Evolutionary conservation across 1,140 invertebrate genomes (phyloP).

Genomic region (Aphaenogaster rudis): DNA sequence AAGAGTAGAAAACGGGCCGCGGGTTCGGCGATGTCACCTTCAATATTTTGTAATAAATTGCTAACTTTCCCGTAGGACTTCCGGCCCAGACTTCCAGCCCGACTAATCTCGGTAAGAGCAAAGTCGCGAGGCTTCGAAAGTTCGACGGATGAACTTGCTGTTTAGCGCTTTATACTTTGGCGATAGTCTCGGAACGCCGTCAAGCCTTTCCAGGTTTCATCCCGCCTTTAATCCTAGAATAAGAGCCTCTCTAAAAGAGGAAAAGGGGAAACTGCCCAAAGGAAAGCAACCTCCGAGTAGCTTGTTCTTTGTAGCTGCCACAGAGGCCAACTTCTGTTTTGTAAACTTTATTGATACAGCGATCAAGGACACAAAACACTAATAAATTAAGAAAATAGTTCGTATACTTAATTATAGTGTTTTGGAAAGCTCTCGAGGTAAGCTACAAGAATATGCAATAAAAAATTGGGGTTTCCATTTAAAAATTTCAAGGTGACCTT

Average conservation of each 20-base stretch:
- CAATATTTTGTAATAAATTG: constrained; percentile 79
- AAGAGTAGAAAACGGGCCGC: not conserved
- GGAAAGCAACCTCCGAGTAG: not conserved
- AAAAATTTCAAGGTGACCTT: too few relatives aligned
- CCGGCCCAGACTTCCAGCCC: not conserved
- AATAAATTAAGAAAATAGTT: not conserved
- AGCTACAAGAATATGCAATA: too few relatives aligned
- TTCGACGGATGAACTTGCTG: constrained; percentile 71
- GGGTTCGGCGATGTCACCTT: constrained; percentile 51
- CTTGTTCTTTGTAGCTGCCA: constrained; percentile 8
- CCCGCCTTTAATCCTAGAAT: constrained; percentile 61
- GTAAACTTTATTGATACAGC: constrained; percentile 15
- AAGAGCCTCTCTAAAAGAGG: constrained; percentile 24
- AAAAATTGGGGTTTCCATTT: too few relatives aligned
- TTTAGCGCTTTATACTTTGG: constrained; percentile 75
- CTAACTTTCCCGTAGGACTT: constrained; percentile 66
- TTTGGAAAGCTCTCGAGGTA: too few relatives aligned
- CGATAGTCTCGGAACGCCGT: constrained; percentile 56
- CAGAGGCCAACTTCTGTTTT: not conserved
- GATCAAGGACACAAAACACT: not conserved
- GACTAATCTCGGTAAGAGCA: constrained; percentile 74
- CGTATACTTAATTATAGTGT: too few relatives aligned
- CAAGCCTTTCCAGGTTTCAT: constrained; percentile 50
- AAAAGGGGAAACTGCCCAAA: not conserved
- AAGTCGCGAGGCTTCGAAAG: constrained; percentile 74